Percentiles rank a stretch among this genome's conserved stretches.
These are phyloP conservation scores for Hedya salicella DNA, from an alignment of 2,888 invertebrate species.

Conservation along the genomic window DNA sequence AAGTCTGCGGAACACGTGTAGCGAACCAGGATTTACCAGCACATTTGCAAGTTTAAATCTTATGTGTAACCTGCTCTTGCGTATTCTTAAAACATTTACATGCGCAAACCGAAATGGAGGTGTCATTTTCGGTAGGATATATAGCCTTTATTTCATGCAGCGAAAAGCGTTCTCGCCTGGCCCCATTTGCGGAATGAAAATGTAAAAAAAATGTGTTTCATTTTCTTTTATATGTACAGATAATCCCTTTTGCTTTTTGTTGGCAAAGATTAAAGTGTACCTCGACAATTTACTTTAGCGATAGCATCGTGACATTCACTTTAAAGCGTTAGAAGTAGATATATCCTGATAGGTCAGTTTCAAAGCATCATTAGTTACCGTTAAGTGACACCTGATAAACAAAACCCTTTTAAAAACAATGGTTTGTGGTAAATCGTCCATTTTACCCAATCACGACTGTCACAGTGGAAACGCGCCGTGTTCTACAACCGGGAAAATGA, in stretches of 20 bases:
- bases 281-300: constrained; percentile 12
- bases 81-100: constrained; percentile 14
- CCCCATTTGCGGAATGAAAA: constrained; percentile 40
- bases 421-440: constrained; percentile 24
- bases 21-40: constrained; percentile 19
- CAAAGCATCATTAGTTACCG: constrained; percentile 39
- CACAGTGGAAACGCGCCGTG: constrained; percentile 19
- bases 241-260: constrained; percentile 24
- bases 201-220: constrained; percentile 31
- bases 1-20: constrained; percentile 12
- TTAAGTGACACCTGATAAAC: constrained; percentile 40
- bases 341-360: constrained; percentile 34
- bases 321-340: constrained; percentile 9
- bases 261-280: constrained; percentile 13
- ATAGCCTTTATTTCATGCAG: constrained; percentile 41
- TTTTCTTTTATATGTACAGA: constrained; percentile 23
- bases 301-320: constrained; percentile 14
- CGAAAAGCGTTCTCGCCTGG: constrained; percentile 44
- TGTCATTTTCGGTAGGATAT: constrained; percentile 47
- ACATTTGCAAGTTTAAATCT: constrained; percentile 17
- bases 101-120: constrained; percentile 45
- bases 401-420: constrained; percentile 39
- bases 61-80: constrained; percentile 5
- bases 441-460: constrained; percentile 26
- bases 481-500: constrained; percentile 30